These are phyloP conservation scores for Actenoides hombroni DNA, from an alignment of 2,113 vertebrate species.

Conservation along the genomic window DNA sequence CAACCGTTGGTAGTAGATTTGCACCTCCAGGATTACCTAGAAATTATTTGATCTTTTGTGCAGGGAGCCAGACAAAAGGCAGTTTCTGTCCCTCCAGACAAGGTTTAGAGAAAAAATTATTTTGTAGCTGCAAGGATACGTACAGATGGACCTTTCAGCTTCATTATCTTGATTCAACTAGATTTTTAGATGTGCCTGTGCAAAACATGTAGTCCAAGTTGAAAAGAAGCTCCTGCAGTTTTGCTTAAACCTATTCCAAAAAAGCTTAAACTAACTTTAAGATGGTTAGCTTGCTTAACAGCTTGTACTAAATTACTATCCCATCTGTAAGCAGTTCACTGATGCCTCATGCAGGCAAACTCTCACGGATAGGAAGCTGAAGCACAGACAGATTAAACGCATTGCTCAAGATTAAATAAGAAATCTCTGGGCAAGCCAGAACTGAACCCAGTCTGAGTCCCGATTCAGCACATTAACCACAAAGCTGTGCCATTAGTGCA, in stretches of 20 bases:
- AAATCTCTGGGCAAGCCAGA: constrained; percentile 48
- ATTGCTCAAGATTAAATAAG: constrained; percentile 26
- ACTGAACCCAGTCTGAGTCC: constrained; percentile 20
- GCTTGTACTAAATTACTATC: not conserved
- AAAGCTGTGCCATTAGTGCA: not conserved
- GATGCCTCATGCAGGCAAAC: constrained; percentile 1
- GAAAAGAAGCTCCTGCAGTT: not conserved
- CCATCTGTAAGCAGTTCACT: not conserved
- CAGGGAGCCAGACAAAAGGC: not conserved
- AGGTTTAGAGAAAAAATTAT: not conserved
- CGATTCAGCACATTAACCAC: constrained; percentile 30
- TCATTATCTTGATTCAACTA: not conserved
- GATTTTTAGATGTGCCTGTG: not conserved
- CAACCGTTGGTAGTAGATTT: not conserved
- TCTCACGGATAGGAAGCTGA: not conserved
- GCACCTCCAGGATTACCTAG: not conserved
- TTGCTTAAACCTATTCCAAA: not conserved
- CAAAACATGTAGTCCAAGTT: not conserved
- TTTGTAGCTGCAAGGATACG: not conserved
- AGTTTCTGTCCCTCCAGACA: not conserved
- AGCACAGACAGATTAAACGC: constrained; percentile 11
- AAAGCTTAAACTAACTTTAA: not conserved
- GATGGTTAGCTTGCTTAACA: not conserved
- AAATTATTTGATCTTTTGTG: not conserved
- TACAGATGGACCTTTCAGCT: not conserved